phyloP scores from a whole-genome alignment of 2,113 vertebrate species.

The Uria lomvia region DNA sequence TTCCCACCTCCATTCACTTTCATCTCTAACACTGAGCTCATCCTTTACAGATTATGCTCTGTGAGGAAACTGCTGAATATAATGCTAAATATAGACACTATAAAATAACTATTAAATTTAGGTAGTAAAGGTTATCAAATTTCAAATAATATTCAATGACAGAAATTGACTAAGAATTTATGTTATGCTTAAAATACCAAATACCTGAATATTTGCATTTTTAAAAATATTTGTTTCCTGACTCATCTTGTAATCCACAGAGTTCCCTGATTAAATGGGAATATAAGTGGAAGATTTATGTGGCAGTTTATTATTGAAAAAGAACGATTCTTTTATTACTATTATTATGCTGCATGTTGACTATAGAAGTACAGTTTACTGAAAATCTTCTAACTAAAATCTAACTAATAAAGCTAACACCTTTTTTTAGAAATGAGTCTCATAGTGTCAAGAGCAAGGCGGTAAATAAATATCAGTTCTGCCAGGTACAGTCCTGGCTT shows the following conservation, averaged over 20 bases:
- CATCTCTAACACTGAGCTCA: neutral
- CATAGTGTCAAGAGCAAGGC: neutral
- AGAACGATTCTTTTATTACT: neutral
- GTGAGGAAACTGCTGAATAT: neutral
- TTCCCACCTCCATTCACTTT: neutral
- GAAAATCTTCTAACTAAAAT: neutral
- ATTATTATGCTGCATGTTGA: neutral
- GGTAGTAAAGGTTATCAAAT: neutral
- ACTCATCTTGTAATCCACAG: neutral
- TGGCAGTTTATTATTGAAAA: neutral
- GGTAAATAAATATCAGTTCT: neutral
- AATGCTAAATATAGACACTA: neutral
- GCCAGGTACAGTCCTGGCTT: neutral
- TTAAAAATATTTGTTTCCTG: neutral
- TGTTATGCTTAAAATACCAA: neutral
- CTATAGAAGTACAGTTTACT: neutral
- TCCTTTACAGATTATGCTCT: neutral
- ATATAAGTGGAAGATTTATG: neutral
- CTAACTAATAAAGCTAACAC: neutral
- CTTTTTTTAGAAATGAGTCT: neutral
- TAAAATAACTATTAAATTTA: neutral
- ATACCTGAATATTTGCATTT: neutral
- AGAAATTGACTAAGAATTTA: neutral
- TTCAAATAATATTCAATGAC: neutral
- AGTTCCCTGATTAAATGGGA: neutral